Conservation (phyloP, 2,113 vertebrate species). For the Piprites chloris region DNA sequence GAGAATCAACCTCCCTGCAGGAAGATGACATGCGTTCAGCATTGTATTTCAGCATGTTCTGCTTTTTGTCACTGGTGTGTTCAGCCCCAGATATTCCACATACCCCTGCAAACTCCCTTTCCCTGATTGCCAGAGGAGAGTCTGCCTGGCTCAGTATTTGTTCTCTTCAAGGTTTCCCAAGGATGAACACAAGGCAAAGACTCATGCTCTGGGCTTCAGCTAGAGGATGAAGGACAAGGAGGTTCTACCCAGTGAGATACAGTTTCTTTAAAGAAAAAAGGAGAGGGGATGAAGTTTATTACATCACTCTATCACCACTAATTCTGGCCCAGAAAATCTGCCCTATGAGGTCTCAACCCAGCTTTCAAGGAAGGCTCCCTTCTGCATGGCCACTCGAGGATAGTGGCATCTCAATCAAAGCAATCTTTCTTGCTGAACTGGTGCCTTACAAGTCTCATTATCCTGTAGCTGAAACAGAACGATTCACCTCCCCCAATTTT, state of each 20-base stretch:
- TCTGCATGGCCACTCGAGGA: fast-evolving
- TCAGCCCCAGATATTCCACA: neutral
- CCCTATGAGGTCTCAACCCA: neutral
- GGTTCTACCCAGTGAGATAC: neutral
- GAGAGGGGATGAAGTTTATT: neutral
- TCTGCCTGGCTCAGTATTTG: neutral
- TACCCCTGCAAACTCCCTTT: neutral
- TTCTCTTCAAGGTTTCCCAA: neutral
- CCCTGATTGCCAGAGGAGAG: neutral
- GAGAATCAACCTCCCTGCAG: neutral
- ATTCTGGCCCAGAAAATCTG: neutral
- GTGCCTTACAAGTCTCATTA: neutral
- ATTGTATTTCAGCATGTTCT: neutral
- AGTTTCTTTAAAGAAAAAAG: neutral
- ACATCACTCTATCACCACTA: neutral
- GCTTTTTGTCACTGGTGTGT: neutral
- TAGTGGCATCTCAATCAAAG: neutral
- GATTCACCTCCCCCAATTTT: neutral
- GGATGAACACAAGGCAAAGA: neutral
- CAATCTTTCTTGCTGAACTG: neutral
- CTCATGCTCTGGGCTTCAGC: neutral
- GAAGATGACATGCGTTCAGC: neutral
- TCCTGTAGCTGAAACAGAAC: neutral
- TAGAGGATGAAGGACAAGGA: neutral
- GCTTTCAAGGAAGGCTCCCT: neutral